Conservation (phyloP, 35 echinoderm and acorn worm species). For the Heliocidaris tuberculata region DNA sequence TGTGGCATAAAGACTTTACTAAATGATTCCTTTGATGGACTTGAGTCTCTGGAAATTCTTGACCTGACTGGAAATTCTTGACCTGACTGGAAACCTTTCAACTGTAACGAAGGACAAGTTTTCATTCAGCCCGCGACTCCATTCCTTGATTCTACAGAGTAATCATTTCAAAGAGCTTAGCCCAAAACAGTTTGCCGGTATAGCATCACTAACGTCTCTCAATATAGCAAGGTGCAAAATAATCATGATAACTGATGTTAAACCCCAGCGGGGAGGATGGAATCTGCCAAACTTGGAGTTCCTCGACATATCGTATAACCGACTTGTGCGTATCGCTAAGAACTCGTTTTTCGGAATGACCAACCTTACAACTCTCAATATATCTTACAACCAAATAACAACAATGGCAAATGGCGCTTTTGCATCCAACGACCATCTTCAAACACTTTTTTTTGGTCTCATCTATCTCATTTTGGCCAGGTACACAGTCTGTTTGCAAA, state of each 20-base stretch:
- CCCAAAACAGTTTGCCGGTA: neutral
- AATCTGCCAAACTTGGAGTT: neutral
- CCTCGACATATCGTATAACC: slow-evolving; percentile 13
- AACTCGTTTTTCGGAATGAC: slow-evolving; percentile 23
- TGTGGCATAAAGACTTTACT: neutral
- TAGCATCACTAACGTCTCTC: neutral
- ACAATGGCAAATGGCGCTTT: neutral
- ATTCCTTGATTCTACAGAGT: neutral
- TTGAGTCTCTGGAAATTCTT: neutral
- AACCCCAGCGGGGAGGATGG: neutral
- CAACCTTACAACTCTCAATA: neutral
- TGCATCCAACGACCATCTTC: neutral
- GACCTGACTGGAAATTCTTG: neutral
- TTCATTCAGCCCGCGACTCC: neutral
- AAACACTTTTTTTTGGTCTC: neutral
- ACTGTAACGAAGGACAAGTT: neutral
- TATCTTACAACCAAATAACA: neutral
- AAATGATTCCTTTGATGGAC: slow-evolving; percentile 35
- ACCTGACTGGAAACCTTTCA: neutral
- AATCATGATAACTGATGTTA: neutral
- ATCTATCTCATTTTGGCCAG: neutral
- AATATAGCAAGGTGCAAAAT: neutral
- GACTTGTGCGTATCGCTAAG: neutral
- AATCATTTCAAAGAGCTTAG: neutral
- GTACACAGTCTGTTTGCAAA: neutral